phyloP scores from a whole-genome alignment of 2,888 invertebrate genomes.

The Bhutanitis thaidina region DNA sequence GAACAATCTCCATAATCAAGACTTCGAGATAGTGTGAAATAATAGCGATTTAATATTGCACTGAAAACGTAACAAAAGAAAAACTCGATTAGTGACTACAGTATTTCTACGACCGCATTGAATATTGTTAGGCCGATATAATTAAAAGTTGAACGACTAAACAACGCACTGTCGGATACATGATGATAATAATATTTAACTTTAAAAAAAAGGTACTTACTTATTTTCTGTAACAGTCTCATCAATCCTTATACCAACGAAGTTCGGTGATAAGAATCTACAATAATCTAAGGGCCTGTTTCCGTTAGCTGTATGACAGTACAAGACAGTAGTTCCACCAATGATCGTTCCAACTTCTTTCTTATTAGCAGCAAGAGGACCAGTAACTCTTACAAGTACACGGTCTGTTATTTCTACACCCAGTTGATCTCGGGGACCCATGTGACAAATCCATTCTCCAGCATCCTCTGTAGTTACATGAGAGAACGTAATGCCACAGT shows the following conservation, averaged over 20 bases:
- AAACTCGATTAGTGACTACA: no score
- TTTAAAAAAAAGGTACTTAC: conserved; percentile 32
- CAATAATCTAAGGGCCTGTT: conserved; percentile 67
- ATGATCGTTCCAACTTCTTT: conserved; percentile 34
- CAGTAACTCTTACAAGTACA: conserved; percentile 61
- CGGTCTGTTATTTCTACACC: conserved; percentile 56
- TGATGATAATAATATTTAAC: no score
- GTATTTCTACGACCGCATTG: no score
- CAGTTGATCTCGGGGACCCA: conserved; percentile 53
- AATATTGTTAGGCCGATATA: no score
- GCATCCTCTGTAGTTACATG: conserved; percentile 45
- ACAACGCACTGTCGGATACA: no score
- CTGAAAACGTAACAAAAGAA: conserved; percentile 36
- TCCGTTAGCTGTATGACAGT: conserved; percentile 64
- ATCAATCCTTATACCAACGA: conserved; percentile 61
- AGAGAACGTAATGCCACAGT: conserved; percentile 65
- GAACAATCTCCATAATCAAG: conserved; percentile 69
- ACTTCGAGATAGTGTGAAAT: conserved; percentile 54
- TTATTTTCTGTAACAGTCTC: conserved; percentile 49
- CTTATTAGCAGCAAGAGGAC: conserved; percentile 57
- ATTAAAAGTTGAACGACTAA: no score
- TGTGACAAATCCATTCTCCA: conserved; percentile 72
- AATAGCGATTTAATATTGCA: conserved; percentile 56
- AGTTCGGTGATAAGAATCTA: conserved; percentile 60
- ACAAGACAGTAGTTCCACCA: conserved; percentile 45